Percentiles rank a stretch among this genome's conserved stretches.
These are phyloP conservation scores for Subacronicta megacephala DNA, from an alignment of 2,888 invertebrate species.

Conservation along the genomic window DNA sequence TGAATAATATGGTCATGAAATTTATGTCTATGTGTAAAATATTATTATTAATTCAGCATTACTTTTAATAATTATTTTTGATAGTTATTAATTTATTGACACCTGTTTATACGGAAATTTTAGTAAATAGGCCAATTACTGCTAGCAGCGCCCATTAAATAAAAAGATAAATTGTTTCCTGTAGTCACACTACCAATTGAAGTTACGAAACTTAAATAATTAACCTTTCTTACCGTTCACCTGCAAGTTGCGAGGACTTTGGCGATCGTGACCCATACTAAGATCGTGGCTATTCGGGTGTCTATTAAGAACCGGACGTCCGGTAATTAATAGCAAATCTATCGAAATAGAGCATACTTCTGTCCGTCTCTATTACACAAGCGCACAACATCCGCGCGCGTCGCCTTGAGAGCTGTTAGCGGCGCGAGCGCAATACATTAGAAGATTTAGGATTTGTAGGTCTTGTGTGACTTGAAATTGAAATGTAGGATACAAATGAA, in stretches of 20 bases:
- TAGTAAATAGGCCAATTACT: slow-evolving; percentile 13
- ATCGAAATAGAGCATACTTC: slow-evolving; percentile 56
- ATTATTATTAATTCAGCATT: too few species aligned
- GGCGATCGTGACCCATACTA: slow-evolving; percentile 32
- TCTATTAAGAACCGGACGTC: slow-evolving; percentile 51
- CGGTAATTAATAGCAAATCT: slow-evolving; percentile 51
- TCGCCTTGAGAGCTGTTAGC: slow-evolving; percentile 67
- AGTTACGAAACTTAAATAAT: slow-evolving; percentile 14
- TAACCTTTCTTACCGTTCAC: slow-evolving; percentile 20
- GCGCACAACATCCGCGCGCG: slow-evolving; percentile 56
- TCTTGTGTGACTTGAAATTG: slow-evolving; percentile 14
- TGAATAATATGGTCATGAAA: background rate
- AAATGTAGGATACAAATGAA: too few species aligned
- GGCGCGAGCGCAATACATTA: slow-evolving; percentile 28
- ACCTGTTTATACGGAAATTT: slow-evolving; percentile 13
- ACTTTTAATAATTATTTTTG: background rate
- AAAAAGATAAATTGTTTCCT: slow-evolving; percentile 35
- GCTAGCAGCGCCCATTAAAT: slow-evolving; percentile 11
- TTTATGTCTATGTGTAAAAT: background rate
- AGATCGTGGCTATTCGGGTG: slow-evolving; percentile 36
- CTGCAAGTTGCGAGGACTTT: slow-evolving; percentile 22
- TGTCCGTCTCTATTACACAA: slow-evolving; percentile 54
- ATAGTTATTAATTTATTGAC: slow-evolving; percentile 9
- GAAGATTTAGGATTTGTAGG: slow-evolving; percentile 41
- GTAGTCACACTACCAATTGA: slow-evolving; percentile 15